phyloP scores from a whole-genome alignment of 64 coral and sea anemone genomes.

The Catalaphyllia jardinei region DNA sequence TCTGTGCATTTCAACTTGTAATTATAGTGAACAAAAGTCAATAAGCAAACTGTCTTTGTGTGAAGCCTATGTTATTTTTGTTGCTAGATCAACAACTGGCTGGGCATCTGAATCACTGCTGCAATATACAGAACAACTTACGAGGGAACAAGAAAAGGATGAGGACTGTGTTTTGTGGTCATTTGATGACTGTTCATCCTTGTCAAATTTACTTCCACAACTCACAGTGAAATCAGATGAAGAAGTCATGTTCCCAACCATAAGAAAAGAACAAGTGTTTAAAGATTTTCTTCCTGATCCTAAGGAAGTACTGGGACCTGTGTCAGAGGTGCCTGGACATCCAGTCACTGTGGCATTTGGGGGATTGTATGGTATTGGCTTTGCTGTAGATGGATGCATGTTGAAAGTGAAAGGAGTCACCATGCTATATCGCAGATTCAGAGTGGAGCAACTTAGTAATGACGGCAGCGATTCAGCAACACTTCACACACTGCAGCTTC shows the following conservation, averaged over 20 bases:
- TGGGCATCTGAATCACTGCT: neutral
- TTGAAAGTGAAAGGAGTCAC: slow-evolving; percentile 63
- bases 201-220: neutral
- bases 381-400: slow-evolving; percentile 57
- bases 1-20: too few relatives aligned
- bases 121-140: neutral
- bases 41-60: too few relatives aligned
- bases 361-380: slow-evolving; percentile 75
- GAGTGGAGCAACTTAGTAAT: slow-evolving; percentile 78
- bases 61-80: neutral
- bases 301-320: slow-evolving; percentile 77
- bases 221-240: neutral
- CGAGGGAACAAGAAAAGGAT: slow-evolving; percentile 38
- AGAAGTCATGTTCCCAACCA: slow-evolving; percentile 59
- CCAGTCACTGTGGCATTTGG: slow-evolving; percentile 77
- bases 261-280: slow-evolving; percentile 72
- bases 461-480: slow-evolving; percentile 53
- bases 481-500: slow-evolving; percentile 79
- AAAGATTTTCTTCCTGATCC: slow-evolving; percentile 73
- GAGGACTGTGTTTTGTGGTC: slow-evolving; percentile 77
- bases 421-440: slow-evolving; percentile 89
- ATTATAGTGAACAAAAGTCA: too few relatives aligned
- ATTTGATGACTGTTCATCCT: slow-evolving; percentile 64
- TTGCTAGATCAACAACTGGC: neutral
- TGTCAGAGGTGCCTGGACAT: slow-evolving; percentile 76